These are phyloP conservation scores for Athalia cordata DNA, from an alignment of 2,888 invertebrate genomes.

Conservation along the genomic window DNA sequence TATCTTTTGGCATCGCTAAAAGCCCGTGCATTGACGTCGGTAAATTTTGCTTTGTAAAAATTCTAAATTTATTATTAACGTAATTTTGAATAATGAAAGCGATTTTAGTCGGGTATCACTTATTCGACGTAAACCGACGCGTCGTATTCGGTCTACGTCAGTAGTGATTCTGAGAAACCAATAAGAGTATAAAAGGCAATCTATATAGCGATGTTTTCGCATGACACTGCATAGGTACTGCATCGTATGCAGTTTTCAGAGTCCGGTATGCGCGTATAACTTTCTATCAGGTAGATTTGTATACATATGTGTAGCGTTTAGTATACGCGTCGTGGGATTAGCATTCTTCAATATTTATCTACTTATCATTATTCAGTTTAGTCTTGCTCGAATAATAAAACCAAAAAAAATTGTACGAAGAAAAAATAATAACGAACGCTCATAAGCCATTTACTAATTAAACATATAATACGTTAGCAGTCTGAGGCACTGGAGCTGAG, in stretches of 20 bases:
- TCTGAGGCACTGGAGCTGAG: neutral
- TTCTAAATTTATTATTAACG: neutral
- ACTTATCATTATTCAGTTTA: neutral
- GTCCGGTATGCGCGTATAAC: constrained; percentile 28
- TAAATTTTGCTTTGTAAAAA: neutral
- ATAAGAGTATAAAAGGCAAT: constrained; percentile 43
- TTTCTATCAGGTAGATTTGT: constrained; percentile 18
- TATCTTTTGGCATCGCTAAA: too few relatives aligned
- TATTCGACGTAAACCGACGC: constrained; percentile 28
- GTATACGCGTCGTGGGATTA: too few relatives aligned
- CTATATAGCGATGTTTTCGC: constrained; percentile 44
- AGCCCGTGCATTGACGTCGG: too few relatives aligned
- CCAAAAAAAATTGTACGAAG: too few relatives aligned
- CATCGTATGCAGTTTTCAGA: constrained; percentile 41
- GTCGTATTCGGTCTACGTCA: constrained; percentile 26
- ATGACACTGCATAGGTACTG: constrained; percentile 46
- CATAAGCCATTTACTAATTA: constrained; percentile 1
- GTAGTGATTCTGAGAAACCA: constrained; percentile 42
- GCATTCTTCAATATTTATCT: neutral
- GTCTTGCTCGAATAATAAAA: too few relatives aligned
- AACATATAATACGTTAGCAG: neutral
- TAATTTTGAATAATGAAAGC: constrained; percentile 24
- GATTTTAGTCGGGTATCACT: neutral
- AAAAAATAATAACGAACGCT: neutral
- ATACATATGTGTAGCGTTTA: neutral